phyloP scores from a whole-genome alignment of 1,140 invertebrate genomes.

The Palaemon carinicauda region DNA sequence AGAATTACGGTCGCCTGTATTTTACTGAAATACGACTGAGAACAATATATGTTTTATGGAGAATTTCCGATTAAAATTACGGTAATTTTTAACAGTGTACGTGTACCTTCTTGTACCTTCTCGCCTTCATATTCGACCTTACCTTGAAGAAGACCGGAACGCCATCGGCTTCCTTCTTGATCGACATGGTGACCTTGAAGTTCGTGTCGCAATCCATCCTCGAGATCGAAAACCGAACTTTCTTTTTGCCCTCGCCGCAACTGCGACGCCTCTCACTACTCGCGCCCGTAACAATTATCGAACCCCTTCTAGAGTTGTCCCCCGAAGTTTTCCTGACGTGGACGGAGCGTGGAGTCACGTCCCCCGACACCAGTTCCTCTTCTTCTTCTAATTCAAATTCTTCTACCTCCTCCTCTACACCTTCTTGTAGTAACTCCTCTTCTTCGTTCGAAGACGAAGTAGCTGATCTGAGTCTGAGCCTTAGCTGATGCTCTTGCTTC shows the following conservation, averaged over 20 bases:
- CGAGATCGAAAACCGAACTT: slow-evolving; percentile 29
- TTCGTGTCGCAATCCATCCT: slow-evolving; percentile 41
- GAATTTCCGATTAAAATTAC: too few relatives aligned
- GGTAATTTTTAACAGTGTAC: too few relatives aligned
- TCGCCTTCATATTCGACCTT: not conserved
- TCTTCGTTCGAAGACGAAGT: not conserved
- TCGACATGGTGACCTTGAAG: slow-evolving; percentile 50
- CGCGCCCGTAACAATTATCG: not conserved
- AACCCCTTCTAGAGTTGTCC: not conserved
- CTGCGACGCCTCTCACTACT: not conserved
- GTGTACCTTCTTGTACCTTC: too few relatives aligned
- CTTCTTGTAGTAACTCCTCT: not conserved
- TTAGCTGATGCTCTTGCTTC: not conserved
- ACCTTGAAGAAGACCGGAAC: slow-evolving; percentile 48
- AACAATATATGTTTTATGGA: too few relatives aligned
- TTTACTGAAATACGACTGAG: too few relatives aligned
- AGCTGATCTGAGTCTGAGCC: not conserved
- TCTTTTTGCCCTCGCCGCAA: slow-evolving; percentile 21
- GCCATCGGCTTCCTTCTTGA: slow-evolving; percentile 47
- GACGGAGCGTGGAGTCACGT: not conserved
- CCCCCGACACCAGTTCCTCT: not conserved
- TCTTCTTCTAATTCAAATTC: too few relatives aligned
- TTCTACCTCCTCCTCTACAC: not conserved
- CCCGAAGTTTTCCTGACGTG: not conserved
- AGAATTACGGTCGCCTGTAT: too few relatives aligned